These are phyloP conservation scores for Cettia cetti DNA, from an alignment of 2,113 vertebrate genomes.

Conservation along the genomic window DNA sequence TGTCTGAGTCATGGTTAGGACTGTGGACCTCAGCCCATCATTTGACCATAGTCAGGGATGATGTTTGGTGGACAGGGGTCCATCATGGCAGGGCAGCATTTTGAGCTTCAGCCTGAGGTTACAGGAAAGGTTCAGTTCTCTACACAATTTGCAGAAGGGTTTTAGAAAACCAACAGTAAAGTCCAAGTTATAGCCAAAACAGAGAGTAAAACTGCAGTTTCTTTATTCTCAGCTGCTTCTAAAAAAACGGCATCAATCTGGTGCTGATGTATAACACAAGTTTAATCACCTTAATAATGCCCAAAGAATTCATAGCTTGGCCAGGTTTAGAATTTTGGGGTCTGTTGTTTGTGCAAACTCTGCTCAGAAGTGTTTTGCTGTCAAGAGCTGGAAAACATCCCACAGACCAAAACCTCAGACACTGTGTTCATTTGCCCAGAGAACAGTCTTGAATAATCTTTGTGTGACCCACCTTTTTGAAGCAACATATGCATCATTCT, in stretches of 20 bases:
- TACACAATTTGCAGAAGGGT: background rate
- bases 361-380: background rate
- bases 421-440: background rate
- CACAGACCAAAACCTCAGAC: background rate
- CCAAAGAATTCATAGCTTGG: background rate
- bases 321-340: background rate
- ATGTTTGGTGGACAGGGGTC: background rate
- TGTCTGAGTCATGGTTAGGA: background rate
- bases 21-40: accelerated
- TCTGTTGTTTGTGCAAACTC: background rate
- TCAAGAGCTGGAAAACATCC: background rate
- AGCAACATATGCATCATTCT: background rate
- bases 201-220: background rate
- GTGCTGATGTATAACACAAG: background rate
- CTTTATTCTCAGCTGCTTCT: background rate
- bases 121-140: background rate
- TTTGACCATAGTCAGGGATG: background rate
- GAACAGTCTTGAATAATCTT: background rate
- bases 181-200: background rate
- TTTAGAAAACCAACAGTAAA: background rate
- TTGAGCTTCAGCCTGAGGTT: background rate
- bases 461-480: background rate
- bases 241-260: background rate
- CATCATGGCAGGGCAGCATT: background rate
- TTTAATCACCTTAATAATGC: background rate